Conservation (phyloP, 1,140 invertebrate genomes). For the Frieseomelitta varia region DNA sequence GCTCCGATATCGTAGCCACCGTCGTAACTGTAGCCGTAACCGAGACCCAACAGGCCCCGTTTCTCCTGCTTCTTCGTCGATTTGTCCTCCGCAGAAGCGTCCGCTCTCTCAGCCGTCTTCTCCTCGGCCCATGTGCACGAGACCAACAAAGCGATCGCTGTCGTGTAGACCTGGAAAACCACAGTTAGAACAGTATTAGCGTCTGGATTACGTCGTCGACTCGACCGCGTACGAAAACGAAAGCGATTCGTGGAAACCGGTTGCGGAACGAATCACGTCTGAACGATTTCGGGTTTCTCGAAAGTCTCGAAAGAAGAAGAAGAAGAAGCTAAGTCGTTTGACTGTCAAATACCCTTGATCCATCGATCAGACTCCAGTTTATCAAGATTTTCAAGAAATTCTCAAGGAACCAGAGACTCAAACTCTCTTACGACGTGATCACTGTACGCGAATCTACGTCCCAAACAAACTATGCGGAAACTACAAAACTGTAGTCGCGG, state of each 20-base stretch:
- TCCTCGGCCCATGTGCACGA: conserved; percentile 85
- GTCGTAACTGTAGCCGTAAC: conserved; percentile 85
- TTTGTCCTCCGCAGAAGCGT: conserved; percentile 76
- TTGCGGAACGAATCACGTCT: not conserved
- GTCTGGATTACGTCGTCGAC: not conserved
- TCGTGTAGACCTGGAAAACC: conserved; percentile 85
- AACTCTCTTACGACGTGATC: not conserved
- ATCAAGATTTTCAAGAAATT: not conserved
- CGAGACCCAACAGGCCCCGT: conserved; percentile 83
- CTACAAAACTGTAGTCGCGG: not conserved
- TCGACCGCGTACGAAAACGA: not conserved
- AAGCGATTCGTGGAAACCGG: conserved; percentile 2
- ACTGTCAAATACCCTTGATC: too few species aligned
- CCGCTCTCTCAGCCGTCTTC: conserved; percentile 84
- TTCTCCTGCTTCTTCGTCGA: conserved; percentile 85
- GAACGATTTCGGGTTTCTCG: not conserved
- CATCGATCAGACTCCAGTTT: too few species aligned
- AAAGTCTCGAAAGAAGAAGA: not conserved
- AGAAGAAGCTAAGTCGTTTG: too few species aligned
- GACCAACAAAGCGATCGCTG: conserved; percentile 88
- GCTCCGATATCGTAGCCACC: conserved; percentile 83
- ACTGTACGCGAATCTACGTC: not conserved
- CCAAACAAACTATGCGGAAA: not conserved
- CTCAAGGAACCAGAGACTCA: not conserved
- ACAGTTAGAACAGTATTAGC: not conserved